Evolutionary conservation across 2,113 vertebrate species (phyloP), one percentile per base, ranked within the genome.

Genomic region (Ardeotis arabs): DNA sequence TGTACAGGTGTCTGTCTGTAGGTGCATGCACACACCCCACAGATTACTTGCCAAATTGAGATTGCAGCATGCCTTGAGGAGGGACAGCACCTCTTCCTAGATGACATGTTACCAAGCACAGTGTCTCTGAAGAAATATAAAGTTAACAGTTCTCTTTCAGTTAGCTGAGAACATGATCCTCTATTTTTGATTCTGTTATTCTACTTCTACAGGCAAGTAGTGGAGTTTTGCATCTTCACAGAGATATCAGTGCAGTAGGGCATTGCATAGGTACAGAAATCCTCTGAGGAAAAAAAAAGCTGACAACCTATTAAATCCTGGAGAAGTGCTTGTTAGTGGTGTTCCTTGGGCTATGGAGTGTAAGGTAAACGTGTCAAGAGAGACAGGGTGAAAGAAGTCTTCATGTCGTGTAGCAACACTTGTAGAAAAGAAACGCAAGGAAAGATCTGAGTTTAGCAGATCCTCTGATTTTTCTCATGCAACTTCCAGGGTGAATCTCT

Each of bases 1-100:
- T 11, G 5, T n/a, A 2, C 39, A 1, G 5, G 19, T 15, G 45
- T 10, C 22, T 15, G 45, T 10, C 22, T 10, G 62, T 5, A 2
- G 35, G 3, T 45, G 4, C 2, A 7, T 5, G 53, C 44, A 12
- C 18, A 0, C 18, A 3, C 2, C 11, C 18, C 23, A 9, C 4
- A 31, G 45, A 0, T 1, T 10, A 2, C 25, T 19, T 24, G 27
- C 49, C 62, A 5, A 0, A 4, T 1, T 3, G 63, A 17, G 23
- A 1, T n/a, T 21, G 37, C 27, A 10, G 49, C 4, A 0, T 37
- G 72, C 49, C 12, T 0, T 12, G 60, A 33, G 39, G 20, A 52
- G 58, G 49, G 55, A 6, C 37, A 13, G 35, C 47, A 1, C 31
- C 53, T 21, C 39, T 37, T 45, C 47, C 14, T 10, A 0, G 7